Conservation (phyloP, 2,797 vertebrate species). For the Coracias cyanogaster region DNA sequence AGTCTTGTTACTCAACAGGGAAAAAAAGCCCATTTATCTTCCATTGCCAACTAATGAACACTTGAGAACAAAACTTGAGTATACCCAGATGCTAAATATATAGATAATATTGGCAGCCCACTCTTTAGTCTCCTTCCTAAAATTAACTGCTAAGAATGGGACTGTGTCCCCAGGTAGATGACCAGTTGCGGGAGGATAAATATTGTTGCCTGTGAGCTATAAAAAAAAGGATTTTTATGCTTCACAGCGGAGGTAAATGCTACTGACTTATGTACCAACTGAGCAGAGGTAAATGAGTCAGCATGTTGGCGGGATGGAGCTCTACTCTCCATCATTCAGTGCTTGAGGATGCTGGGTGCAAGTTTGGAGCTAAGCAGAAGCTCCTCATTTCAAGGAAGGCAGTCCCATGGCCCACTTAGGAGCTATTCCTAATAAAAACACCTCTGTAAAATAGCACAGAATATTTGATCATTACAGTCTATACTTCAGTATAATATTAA, state of each 20-base stretch:
- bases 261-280: neutral
- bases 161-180: neutral
- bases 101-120: neutral
- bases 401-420: neutral
- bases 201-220: neutral
- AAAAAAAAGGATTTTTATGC: neutral
- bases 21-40: neutral
- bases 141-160: neutral
- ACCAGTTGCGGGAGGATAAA: neutral
- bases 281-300: neutral
- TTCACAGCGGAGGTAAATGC: neutral
- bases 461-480: neutral
- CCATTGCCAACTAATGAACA: neutral
- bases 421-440: neutral
- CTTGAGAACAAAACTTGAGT: neutral
- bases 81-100: constrained; percentile 14
- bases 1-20: neutral
- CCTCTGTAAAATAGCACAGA: neutral
- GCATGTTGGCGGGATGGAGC: neutral
- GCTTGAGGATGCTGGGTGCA: neutral
- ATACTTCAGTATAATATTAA: neutral
- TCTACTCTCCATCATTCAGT: neutral
- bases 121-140: neutral
- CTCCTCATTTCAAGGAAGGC: neutral
- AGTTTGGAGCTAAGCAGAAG: neutral